Base-by-base conservation (phyloP, 1,140 invertebrate species). In the Oedothorax gibbosus region DNA sequence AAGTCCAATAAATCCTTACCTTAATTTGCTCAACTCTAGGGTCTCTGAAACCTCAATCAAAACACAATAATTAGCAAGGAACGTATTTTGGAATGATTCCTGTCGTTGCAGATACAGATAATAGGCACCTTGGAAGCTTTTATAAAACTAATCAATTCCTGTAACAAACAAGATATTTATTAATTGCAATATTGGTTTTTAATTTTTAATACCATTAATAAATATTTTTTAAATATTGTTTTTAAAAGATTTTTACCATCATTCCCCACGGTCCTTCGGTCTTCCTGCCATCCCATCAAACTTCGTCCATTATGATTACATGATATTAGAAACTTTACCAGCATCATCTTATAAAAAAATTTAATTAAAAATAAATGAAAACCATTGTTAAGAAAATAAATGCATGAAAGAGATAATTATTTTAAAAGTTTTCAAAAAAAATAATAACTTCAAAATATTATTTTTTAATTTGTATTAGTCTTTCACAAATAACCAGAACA, bases 271-370 rank as follows among this genome's bases (percentile, higher is more conserved):
- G 93, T 91, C 99, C 99, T 90, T 99, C 97, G 90, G n/a, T n/a
- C 99, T 99, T 14, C 99, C 99, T 12, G 97, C 96, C 98, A 99
- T 99, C 14, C 99, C 99, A 90, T 99, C 99, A n/a, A 0, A 99
- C 98, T 93, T 99, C 99, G 89, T 99, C 99, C 99, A 99, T 99
- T 14, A 99, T 92, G 0, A 99, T 89, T 49, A 98, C 96, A 89
- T 98, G 96, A 97, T 95, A 49, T 18, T 50, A 15, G 84, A 75
- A 18, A 87, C 66, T n/a, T 71, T 87, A 35, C 65, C 79, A 49
- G 35, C 60, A 54, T 66, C n/a, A n/a, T 62, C 73, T 76, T 18
- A 57, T 7, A 64, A 76, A 57, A 0, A 49, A n/a, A 76, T n/a
- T n/a, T n/a, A n/a, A n/a, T n/a, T n/a, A n/a, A n/a, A n/a, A n/a